These are phyloP conservation scores for Trissolcus japonicus DNA, from an alignment of 2,888 invertebrate species.

Conservation along the genomic window DNA sequence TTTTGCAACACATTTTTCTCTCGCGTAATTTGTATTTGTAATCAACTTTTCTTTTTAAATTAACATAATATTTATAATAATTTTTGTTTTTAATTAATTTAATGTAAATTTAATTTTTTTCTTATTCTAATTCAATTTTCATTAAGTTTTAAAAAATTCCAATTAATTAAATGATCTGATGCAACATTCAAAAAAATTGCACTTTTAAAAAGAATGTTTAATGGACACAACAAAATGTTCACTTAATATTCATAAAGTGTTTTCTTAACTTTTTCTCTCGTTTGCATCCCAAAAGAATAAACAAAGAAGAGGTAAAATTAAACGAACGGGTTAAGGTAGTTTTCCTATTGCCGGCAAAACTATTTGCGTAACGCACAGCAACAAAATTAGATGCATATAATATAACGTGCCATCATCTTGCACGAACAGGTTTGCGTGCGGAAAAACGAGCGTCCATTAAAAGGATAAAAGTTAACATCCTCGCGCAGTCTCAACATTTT, in stretches of 20 bases:
- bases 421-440: constrained; percentile 34
- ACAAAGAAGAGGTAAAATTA: background rate
- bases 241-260: background rate
- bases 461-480: constrained; percentile 4
- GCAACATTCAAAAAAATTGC: no score
- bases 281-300: background rate
- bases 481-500: background rate
- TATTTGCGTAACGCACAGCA: constrained; percentile 34
- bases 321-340: background rate
- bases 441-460: constrained; percentile 23
- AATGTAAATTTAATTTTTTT: no score
- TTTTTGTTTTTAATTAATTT: no score
- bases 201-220: no score
- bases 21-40: no score
- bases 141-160: no score
- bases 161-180: no score
- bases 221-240: background rate
- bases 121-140: no score
- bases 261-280: background rate
- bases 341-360: constrained; percentile 18
- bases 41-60: no score
- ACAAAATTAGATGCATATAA: constrained; percentile 20
- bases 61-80: no score
- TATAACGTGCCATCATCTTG: constrained; percentile 25
- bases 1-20: background rate